Conservation (phyloP, 1,140 invertebrate species). For the Atta colombica region DNA sequence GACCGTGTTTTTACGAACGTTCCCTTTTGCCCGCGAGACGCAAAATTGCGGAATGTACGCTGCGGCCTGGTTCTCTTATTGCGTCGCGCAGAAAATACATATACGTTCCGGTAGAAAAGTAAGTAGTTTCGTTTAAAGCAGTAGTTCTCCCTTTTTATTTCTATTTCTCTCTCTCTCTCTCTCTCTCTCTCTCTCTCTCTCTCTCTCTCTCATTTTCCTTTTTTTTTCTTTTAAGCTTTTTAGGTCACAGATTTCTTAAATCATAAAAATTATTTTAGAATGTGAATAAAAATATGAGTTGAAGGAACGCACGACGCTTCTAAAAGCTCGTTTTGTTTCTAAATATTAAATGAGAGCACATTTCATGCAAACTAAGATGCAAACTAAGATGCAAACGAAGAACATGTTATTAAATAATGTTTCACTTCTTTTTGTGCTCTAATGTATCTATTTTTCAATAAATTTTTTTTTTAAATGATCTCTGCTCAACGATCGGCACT, state of each 20-base stretch:
- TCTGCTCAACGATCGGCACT: not conserved
- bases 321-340: not conserved
- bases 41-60: slow-evolving; percentile 62
- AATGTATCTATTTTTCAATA: not conserved
- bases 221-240: slow-evolving; percentile 4
- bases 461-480: not conserved
- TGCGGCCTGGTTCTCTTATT: slow-evolving; percentile 57
- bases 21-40: slow-evolving; percentile 47
- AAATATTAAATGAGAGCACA: slow-evolving; percentile 6
- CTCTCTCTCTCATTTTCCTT: not conserved
- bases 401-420: not conserved
- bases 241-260: slow-evolving; percentile 18
- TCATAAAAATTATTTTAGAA: slow-evolving; percentile 25
- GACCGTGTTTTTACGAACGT: slow-evolving; percentile 26
- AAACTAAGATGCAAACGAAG: not conserved
- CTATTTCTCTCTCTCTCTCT: not conserved
- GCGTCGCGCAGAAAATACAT: slow-evolving; percentile 42
- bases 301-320: not conserved
- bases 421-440: not conserved
- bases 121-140: slow-evolving; percentile 54
- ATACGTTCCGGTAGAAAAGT: slow-evolving; percentile 31
- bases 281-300: not conserved
- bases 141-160: slow-evolving; percentile 19
- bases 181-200: no score
- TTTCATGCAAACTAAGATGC: not conserved